Evolutionary conservation across 2,888 invertebrate species (phyloP).

Genomic region (Agrochola litura): DNA sequence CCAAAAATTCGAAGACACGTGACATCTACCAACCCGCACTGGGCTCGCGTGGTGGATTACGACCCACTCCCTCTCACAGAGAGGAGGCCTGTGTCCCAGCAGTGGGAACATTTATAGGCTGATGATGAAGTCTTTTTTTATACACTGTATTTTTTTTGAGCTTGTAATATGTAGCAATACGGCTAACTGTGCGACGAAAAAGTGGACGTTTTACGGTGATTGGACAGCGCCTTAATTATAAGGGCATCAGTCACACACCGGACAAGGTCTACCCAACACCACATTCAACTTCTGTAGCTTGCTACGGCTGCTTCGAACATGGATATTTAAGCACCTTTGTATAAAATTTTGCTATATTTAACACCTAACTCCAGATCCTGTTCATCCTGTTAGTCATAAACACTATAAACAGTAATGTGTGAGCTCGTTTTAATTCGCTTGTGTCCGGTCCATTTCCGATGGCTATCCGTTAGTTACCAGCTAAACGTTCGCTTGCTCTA

Average conservation of each 20-base stretch:
- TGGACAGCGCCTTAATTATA: not conserved
- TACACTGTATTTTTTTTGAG: too few relatives aligned
- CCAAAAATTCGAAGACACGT: too few relatives aligned
- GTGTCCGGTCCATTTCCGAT: slow-evolving; percentile 46
- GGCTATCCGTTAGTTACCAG: slow-evolving; percentile 23
- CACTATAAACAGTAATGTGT: slow-evolving; percentile 16
- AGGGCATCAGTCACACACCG: not conserved
- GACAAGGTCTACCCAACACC: not conserved
- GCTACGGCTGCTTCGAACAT: not conserved
- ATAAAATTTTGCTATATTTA: slow-evolving; percentile 12
- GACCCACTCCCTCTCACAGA: too few relatives aligned
- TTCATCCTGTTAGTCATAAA: slow-evolving; percentile 40
- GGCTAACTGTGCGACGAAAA: too few relatives aligned
- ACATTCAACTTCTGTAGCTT: not conserved
- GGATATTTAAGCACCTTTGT: not conserved
- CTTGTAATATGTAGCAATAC: too few relatives aligned
- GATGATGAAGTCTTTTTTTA: too few relatives aligned
- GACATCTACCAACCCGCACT: too few relatives aligned
- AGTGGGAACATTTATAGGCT: too few relatives aligned
- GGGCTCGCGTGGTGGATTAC: too few relatives aligned
- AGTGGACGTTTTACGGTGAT: too few relatives aligned
- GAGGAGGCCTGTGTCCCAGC: too few relatives aligned
- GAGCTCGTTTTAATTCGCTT: slow-evolving; percentile 42
- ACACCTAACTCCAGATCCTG: slow-evolving; percentile 21
- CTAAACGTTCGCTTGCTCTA: slow-evolving; percentile 25